Evolutionary conservation across 1,140 invertebrate genomes (phyloP).

Genomic region (Ectropis grisescens): DNA sequence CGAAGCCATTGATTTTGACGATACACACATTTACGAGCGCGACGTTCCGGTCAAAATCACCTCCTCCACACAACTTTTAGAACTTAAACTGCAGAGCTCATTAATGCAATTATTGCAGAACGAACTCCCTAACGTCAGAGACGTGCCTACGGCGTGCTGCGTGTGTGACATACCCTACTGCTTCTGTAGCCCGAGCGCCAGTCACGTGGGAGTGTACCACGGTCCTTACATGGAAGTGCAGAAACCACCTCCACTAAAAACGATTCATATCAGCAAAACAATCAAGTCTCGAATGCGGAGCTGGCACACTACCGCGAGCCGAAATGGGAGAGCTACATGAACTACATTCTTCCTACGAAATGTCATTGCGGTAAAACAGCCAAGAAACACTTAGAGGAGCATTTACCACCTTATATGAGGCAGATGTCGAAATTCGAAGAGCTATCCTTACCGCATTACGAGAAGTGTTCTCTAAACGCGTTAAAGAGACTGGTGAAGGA

Average conservation of each 20-base stretch:
- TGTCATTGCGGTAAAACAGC: conserved; percentile 35
- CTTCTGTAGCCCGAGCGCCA: conserved; percentile 26
- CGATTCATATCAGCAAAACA: conserved; percentile 15
- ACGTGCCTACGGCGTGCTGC: conserved; percentile 23
- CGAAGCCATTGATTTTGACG: conserved; percentile 29
- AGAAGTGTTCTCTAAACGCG: conserved; percentile 28
- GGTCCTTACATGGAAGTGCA: no score
- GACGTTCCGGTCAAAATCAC: conserved; percentile 35
- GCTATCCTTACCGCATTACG: conserved; percentile 34
- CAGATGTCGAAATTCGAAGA: conserved; percentile 33
- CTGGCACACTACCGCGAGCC: conserved; percentile 34
- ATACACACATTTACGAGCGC: conserved; percentile 32
- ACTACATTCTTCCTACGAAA: conserved; percentile 28
- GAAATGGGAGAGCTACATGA: conserved; percentile 42
- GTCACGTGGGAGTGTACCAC: no score
- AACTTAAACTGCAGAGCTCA: conserved; percentile 44
- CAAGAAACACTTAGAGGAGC: conserved; percentile 41
- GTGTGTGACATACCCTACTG: conserved; percentile 32
- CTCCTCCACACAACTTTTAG: conserved; percentile 19
- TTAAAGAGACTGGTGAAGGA: conserved; percentile 34
- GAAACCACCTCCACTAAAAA: conserved; percentile 1
- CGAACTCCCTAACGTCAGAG: conserved; percentile 30
- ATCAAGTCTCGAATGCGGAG: conserved; percentile 20
- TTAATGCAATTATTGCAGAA: conserved; percentile 45
- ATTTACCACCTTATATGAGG: conserved; percentile 50